Evolutionary conservation across 2,888 invertebrate genomes (phyloP).

Genomic region (Luperina testacea): DNA sequence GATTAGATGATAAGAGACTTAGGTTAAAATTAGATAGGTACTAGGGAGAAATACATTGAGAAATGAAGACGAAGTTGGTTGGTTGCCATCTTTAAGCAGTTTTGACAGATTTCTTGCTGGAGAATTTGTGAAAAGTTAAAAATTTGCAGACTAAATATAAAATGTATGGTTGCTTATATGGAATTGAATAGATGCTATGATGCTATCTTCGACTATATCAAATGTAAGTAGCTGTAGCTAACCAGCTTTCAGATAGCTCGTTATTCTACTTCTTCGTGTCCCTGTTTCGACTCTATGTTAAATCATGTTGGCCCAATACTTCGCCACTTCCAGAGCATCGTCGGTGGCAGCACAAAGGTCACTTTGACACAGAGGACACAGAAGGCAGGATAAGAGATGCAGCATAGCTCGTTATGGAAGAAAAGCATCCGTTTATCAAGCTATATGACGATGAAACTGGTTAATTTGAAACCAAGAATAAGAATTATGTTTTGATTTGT

Average conservation of each 20-base stretch:
- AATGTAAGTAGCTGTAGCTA: background rate
- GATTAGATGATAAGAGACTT: conserved; percentile 71
- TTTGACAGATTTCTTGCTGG: background rate
- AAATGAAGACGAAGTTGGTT: conserved; percentile 6
- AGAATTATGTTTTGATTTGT: background rate
- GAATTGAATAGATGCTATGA: background rate
- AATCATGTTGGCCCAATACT: no score
- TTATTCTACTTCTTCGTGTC: background rate
- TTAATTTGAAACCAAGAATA: background rate
- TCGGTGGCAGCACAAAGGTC: no score
- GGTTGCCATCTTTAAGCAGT: conserved; percentile 23
- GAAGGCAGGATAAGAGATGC: no score
- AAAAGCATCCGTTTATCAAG: background rate
- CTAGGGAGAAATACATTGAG: conserved; percentile 34
- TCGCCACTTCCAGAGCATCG: no score
- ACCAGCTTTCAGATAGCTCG: background rate
- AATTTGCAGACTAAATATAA: background rate
- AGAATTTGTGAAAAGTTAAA: background rate
- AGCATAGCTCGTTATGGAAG: background rate
- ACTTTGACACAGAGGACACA: no score
- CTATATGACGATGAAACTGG: background rate
- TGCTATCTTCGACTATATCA: background rate
- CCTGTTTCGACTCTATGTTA: no score
- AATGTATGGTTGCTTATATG: background rate
- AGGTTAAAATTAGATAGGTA: background rate